Percentiles rank a stretch among this genome's conserved stretches.
phyloP scores from a whole-genome alignment of 2,888 invertebrate species.

The Orthosia gracilis region DNA sequence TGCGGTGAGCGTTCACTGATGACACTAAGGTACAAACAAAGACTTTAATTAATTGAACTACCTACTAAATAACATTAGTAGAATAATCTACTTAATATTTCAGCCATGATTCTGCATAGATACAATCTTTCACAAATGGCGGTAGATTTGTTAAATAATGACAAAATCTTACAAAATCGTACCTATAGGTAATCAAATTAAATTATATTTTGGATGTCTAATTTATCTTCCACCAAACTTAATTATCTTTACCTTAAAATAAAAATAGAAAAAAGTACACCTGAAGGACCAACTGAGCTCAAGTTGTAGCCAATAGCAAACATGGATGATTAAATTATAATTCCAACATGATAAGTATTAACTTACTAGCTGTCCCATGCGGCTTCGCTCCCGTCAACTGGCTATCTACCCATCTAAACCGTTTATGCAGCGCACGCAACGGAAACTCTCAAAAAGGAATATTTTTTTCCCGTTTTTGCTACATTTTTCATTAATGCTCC shows the following conservation, averaged over 20 bases:
- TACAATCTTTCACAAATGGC: not conserved
- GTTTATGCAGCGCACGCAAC: too few species aligned
- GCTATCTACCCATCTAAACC: too few species aligned
- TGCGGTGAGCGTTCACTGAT: constrained; percentile 26
- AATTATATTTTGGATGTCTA: not conserved
- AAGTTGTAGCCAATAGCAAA: not conserved
- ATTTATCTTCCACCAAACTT: not conserved
- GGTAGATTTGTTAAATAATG: not conserved
- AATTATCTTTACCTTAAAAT: not conserved
- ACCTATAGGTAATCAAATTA: not conserved
- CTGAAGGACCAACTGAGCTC: not conserved
- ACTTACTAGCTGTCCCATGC: too few species aligned
- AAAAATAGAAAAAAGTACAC: not conserved
- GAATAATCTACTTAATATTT: not conserved
- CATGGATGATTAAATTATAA: not conserved
- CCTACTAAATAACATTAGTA: not conserved
- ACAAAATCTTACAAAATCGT: not conserved
- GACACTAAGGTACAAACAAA: constrained; percentile 8
- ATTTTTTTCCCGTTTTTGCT: too few species aligned
- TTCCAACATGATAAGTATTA: not conserved
- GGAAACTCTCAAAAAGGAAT: too few species aligned
- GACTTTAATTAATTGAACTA: not conserved
- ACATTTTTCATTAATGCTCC: too few species aligned
- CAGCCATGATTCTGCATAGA: not conserved
- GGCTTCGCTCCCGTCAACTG: too few species aligned